Evolutionary conservation across 2,797 vertebrate genomes (phyloP).

Genomic region (Chaetodon trifasciatus): DNA sequence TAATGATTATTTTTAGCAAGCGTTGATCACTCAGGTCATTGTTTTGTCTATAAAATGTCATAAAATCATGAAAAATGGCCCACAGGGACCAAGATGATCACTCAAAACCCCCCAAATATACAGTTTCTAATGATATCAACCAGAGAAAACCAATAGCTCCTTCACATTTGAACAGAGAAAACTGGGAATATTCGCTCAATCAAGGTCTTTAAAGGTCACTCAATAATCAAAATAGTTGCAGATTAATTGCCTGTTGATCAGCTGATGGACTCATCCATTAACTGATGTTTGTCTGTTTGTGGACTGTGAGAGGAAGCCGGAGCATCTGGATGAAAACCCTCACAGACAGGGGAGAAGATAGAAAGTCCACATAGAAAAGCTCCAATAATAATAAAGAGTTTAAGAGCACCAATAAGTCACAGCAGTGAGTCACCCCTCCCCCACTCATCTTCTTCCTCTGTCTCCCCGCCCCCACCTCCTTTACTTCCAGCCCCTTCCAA

Average conservation of each 20-base stretch:
- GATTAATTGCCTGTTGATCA: background rate
- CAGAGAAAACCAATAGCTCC: background rate
- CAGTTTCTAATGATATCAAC: background rate
- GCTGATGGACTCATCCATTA: background rate
- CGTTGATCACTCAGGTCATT: background rate
- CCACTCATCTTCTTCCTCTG: background rate
- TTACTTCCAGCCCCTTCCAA: conserved; percentile 43
- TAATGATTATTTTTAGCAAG: too few species aligned
- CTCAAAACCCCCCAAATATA: background rate
- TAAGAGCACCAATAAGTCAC: background rate
- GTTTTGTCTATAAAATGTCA: background rate
- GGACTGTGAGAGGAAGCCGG: too few species aligned
- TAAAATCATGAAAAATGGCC: background rate
- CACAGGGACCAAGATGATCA: too few species aligned
- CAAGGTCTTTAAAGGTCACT: background rate
- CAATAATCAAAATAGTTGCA: background rate
- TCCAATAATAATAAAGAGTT: conserved; percentile 21
- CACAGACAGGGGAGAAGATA: background rate
- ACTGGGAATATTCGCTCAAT: too few species aligned
- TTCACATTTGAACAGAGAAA: background rate
- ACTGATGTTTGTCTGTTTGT: too few species aligned
- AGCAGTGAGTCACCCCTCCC: conserved; percentile 29
- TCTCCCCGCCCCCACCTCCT: conserved; percentile 30
- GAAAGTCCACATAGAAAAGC: conserved; percentile 3
- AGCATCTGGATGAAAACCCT: background rate